These are phyloP conservation scores for Edolisoma coerulescens DNA, from an alignment of 2,113 vertebrate genomes.

Conservation along the genomic window DNA sequence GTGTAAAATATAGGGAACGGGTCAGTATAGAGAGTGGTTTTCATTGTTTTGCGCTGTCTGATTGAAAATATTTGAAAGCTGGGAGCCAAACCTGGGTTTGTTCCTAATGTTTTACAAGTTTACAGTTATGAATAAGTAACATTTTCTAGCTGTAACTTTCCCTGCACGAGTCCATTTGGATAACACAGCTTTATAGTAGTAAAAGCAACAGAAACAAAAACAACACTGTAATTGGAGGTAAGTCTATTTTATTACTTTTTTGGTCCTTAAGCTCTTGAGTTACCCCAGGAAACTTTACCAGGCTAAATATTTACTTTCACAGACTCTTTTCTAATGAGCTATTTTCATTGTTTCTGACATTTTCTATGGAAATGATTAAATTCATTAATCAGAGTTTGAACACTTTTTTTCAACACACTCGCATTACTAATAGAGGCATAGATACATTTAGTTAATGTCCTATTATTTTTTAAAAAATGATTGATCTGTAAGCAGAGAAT, in stretches of 20 bases:
- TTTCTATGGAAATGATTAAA: neutral
- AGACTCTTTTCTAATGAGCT: neutral
- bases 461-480: neutral
- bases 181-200: neutral
- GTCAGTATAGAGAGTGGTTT: neutral
- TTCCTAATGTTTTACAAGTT: neutral
- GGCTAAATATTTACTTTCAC: constrained; percentile 35
- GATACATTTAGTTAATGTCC: neutral
- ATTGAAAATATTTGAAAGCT: neutral
- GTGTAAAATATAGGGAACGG: neutral
- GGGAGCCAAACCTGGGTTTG: neutral
- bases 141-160: neutral
- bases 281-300: neutral
- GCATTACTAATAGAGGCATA: neutral
- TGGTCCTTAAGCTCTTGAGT: neutral
- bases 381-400: constrained; percentile 21
- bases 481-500: neutral
- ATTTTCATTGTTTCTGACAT: neutral
- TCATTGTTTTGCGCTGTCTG: neutral
- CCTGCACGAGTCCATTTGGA: neutral
- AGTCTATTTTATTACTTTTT: neutral
- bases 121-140: neutral
- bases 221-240: neutral
- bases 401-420: neutral
- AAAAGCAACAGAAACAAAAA: neutral